Conservation (phyloP, 2,888 invertebrate genomes). For the Cryptosula pallasiana region DNA sequence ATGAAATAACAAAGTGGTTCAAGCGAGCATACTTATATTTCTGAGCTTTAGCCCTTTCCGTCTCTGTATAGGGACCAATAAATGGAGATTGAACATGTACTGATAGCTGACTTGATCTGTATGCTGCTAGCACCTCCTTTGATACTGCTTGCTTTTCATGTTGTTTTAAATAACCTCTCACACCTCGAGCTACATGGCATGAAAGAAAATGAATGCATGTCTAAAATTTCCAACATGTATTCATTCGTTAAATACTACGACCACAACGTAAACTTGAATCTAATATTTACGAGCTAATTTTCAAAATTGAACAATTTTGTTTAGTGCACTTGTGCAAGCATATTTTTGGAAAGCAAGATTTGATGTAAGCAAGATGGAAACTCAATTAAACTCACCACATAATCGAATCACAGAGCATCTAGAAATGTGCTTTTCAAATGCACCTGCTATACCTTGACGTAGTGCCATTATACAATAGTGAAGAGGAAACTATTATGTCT, state of each 20-base stretch:
- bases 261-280: too few relatives aligned
- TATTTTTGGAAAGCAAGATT: too few relatives aligned
- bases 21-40: conserved; percentile 31
- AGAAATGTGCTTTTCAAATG: background rate
- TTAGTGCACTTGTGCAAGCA: too few relatives aligned
- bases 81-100: conserved; percentile 5
- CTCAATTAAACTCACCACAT: background rate
- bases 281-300: too few relatives aligned
- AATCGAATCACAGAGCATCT: background rate
- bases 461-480: background rate
- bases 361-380: too few relatives aligned
- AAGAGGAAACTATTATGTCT: background rate
- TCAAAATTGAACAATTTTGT: too few relatives aligned
- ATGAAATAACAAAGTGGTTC: too few relatives aligned
- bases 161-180: background rate
- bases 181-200: background rate
- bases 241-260: too few relatives aligned
- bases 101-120: conserved; percentile 26
- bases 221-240: too few relatives aligned
- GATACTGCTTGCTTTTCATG: conserved; percentile 25
- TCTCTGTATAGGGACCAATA: conserved; percentile 11
- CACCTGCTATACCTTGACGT: background rate
- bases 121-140: conserved; percentile 26
- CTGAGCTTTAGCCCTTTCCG: conserved; percentile 26
- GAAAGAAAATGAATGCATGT: background rate